phyloP scores from a whole-genome alignment of 2,797 vertebrate species.

The Chelonia mydas region DNA sequence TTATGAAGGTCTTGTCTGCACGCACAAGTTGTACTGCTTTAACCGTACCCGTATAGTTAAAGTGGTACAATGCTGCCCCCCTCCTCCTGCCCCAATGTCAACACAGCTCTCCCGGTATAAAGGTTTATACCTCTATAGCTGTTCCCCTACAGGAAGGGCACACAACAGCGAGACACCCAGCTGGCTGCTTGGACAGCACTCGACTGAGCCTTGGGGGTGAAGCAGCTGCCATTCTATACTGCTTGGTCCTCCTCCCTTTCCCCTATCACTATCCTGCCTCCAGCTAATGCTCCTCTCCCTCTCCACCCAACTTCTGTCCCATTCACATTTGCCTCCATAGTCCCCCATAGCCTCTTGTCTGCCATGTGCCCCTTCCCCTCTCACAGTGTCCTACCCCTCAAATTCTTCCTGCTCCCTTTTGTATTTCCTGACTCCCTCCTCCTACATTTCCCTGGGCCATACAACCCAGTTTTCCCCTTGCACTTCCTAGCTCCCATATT shows the following conservation, averaged over 20 bases:
- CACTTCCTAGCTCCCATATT: neutral
- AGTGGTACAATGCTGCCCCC: neutral
- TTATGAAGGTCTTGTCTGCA: neutral
- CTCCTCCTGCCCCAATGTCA: too few relatives aligned
- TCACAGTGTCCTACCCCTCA: neutral
- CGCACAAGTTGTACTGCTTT: neutral
- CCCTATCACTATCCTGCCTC: neutral
- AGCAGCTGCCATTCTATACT: neutral
- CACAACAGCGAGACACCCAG: neutral
- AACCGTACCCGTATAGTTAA: fast-evolving
- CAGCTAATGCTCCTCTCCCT: neutral
- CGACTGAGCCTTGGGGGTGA: too few relatives aligned
- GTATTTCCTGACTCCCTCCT: neutral
- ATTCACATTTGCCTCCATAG: too few relatives aligned
- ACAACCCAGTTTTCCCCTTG: too few relatives aligned
- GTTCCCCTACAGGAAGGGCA: neutral
- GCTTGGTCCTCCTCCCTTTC: too few relatives aligned
- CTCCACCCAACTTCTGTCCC: neutral
- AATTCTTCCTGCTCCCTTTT: neutral
- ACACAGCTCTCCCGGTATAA: neutral
- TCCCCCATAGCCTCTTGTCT: neutral
- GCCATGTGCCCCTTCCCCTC: neutral
- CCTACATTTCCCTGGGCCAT: neutral
- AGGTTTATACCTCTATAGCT: neutral
- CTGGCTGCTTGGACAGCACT: neutral